A percentile compares a stretch with the other conserved stretches of the same genome.
phyloP scores from a whole-genome alignment of 1,140 invertebrate species.

The Andricus grossulariae region DNA sequence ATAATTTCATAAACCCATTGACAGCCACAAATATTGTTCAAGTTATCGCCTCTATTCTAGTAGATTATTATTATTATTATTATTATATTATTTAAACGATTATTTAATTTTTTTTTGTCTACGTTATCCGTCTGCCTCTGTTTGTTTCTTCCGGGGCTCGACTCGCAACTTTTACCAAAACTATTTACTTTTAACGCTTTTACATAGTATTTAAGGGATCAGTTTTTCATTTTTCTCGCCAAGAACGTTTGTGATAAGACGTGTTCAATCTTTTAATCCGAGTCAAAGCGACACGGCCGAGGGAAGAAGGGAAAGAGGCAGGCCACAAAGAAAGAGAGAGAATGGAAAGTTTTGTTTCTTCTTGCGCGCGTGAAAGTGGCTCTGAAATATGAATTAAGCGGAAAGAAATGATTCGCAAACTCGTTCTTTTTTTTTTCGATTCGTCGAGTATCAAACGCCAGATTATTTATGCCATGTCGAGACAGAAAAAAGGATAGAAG shows the following conservation, averaged over 20 bases:
- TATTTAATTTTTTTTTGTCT: slow-evolving; percentile 13
- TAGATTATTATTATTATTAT: slow-evolving; percentile 34
- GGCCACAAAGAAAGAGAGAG: slow-evolving; percentile 13
- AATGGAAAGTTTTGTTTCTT: slow-evolving; percentile 19
- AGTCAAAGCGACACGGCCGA: background rate
- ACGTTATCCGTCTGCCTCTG: slow-evolving; percentile 16
- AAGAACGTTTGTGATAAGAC: slow-evolving; percentile 17
- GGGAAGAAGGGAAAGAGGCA: slow-evolving; percentile 10
- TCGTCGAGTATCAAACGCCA: slow-evolving; percentile 12
- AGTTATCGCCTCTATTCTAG: slow-evolving; percentile 34
- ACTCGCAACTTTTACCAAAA: slow-evolving; percentile 23
- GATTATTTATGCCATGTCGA: slow-evolving; percentile 27
- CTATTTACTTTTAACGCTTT: slow-evolving; percentile 29
- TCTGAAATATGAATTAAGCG: slow-evolving; percentile 26
- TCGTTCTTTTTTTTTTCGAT: slow-evolving; percentile 9
- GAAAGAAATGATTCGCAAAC: slow-evolving; percentile 28
- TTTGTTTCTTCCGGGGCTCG: slow-evolving; percentile 17
- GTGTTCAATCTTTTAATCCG: slow-evolving; percentile 18
- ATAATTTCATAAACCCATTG: slow-evolving; percentile 16
- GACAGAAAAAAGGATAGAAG: slow-evolving; percentile 6
- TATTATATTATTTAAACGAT: slow-evolving; percentile 23
- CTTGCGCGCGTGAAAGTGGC: slow-evolving; percentile 8
- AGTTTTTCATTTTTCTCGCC: background rate
- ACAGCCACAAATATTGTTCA: slow-evolving; percentile 38
- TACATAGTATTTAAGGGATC: slow-evolving; percentile 20